Percentiles rank a stretch among this genome's conserved stretches.
phyloP scores from a whole-genome alignment of 2,797 vertebrate species.

The Acanthurus leucopareius region DNA sequence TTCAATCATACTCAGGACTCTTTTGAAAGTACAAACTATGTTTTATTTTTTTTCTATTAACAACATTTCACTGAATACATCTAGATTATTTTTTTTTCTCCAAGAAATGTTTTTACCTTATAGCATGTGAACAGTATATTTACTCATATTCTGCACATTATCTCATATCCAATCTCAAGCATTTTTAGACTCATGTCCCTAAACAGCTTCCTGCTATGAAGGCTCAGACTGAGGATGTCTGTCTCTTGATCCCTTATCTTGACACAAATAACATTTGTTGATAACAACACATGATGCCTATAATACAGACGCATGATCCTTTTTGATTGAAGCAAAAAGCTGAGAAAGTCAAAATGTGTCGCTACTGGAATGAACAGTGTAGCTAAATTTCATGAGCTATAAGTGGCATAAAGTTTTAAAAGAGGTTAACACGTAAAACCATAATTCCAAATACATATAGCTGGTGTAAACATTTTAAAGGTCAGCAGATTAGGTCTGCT shows the following conservation, averaged over 20 bases:
- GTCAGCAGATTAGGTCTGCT: not conserved
- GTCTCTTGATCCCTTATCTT: constrained; percentile 47
- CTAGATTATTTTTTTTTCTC: not conserved
- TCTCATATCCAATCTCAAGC: constrained; percentile 7
- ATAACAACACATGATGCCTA: not conserved
- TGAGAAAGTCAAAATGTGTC: constrained; percentile 11
- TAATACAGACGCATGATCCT: constrained; percentile 7
- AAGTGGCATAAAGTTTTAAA: constrained; percentile 43
- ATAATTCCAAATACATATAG: constrained; percentile 42
- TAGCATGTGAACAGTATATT: not conserved
- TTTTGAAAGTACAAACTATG: constrained; percentile 36
- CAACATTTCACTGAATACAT: constrained; percentile 51
- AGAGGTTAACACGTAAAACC: constrained; percentile 44
- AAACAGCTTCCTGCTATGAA: not conserved
- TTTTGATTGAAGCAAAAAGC: constrained; percentile 14
- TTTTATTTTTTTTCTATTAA: constrained; percentile 59
- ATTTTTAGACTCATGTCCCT: not conserved
- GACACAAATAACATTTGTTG: constrained; percentile 20
- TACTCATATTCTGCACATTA: not conserved
- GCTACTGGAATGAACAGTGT: constrained; percentile 7
- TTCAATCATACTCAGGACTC: constrained; percentile 39
- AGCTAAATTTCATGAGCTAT: constrained; percentile 28
- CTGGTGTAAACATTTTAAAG: constrained; percentile 51
- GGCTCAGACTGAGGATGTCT: not conserved
- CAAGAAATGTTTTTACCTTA: constrained; percentile 11